Conservation (phyloP, 2,888 invertebrate species). For the Criorhina ranunculi region DNA sequence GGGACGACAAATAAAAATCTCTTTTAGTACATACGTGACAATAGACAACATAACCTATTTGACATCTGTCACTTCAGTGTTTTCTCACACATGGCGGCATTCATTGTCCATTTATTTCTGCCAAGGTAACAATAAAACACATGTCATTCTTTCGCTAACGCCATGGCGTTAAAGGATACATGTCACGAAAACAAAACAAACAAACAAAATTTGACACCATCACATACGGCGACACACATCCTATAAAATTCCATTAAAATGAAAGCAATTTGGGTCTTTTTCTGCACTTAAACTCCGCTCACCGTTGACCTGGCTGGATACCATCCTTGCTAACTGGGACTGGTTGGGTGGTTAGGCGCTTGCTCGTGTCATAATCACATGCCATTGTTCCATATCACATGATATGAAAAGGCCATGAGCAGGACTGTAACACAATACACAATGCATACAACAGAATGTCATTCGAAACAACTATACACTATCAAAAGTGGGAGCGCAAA, state of each 20-base stretch:
- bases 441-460: conserved; percentile 19
- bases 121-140: conserved; percentile 57
- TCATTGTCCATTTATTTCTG: conserved; percentile 41
- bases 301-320: conserved; percentile 27
- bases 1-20: conserved; percentile 3
- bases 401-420: conserved; percentile 31
- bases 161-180: conserved; percentile 21
- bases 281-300: conserved; percentile 48
- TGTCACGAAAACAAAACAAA: conserved; percentile 31
- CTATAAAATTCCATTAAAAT: conserved; percentile 68
- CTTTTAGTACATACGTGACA: neutral
- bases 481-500: conserved; percentile 11
- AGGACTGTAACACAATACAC: neutral
- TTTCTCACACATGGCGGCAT: neutral
- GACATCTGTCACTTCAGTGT: conserved; percentile 43
- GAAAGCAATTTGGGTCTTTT: conserved; percentile 50
- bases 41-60: conserved; percentile 27
- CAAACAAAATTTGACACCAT: conserved; percentile 8
- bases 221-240: conserved; percentile 42
- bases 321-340: neutral
- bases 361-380: conserved; percentile 42
- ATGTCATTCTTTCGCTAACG: conserved; percentile 1
- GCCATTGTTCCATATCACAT: conserved; percentile 33
- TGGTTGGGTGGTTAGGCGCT: conserved; percentile 4
- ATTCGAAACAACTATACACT: neutral